phyloP scores from a whole-genome alignment of 2,888 invertebrate genomes.

The Iphiclides podalirius region DNA sequence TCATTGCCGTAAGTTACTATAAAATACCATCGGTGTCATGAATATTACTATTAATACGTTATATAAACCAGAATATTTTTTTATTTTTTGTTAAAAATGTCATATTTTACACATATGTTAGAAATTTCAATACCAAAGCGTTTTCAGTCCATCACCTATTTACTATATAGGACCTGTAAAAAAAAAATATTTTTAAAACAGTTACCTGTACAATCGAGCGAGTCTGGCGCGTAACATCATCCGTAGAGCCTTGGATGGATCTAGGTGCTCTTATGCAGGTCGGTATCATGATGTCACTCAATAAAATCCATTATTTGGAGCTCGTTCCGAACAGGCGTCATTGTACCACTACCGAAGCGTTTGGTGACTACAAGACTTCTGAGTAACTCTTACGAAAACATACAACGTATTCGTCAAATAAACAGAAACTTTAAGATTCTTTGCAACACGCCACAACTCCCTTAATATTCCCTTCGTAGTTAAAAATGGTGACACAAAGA shows the following conservation, averaged over 20 bases:
- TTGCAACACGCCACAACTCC: too few relatives aligned
- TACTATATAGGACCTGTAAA: too few relatives aligned
- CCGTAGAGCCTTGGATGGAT: constrained; percentile 86
- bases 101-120: too few relatives aligned
- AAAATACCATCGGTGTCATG: too few relatives aligned
- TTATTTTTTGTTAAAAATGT: too few relatives aligned
- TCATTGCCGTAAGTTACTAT: too few relatives aligned
- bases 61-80: too few relatives aligned
- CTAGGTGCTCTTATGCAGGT: constrained; percentile 86
- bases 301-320: constrained; percentile 16
- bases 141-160: too few relatives aligned
- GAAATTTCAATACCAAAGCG: too few relatives aligned
- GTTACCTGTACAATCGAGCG: constrained; percentile 86
- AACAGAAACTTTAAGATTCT: neutral
- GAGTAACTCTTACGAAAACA: constrained; percentile 20
- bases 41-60: too few relatives aligned
- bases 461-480: constrained; percentile 3
- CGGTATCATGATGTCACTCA: constrained; percentile 77
- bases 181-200: neutral
- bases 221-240: constrained; percentile 86
- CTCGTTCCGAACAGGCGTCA: too few relatives aligned
- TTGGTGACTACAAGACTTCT: constrained; percentile 7
- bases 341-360: neutral
- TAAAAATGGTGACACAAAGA: constrained; percentile 39
- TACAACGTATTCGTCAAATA: constrained; percentile 4